Percentiles rank a stretch among this genome's conserved stretches.
These are phyloP conservation scores for Drosophila falleni DNA, from an alignment of 2,888 invertebrate genomes.

Conservation along the genomic window DNA sequence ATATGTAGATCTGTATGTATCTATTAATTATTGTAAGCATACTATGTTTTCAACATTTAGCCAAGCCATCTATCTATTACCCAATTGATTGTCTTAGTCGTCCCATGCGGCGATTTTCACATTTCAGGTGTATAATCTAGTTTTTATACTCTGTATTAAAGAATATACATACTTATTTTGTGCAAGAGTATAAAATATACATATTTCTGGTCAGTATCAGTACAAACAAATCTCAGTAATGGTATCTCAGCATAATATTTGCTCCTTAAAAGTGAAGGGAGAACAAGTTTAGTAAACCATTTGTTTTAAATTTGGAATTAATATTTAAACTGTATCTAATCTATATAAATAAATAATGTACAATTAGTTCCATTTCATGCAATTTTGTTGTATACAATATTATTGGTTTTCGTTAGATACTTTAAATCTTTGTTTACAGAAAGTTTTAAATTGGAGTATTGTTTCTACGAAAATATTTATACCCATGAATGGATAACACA, in stretches of 20 bases:
- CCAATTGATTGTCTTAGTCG: constrained; percentile 12
- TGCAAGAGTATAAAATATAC: too few relatives aligned
- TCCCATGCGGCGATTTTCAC: constrained; percentile 44
- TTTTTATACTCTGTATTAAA: constrained; percentile 16
- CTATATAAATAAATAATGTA: background rate
- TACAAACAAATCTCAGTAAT: background rate
- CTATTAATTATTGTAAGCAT: constrained; percentile 77
- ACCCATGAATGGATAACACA: constrained; percentile 24
- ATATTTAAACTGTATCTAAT: background rate
- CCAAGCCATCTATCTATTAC: constrained; percentile 44
- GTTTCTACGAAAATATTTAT: constrained; percentile 18
- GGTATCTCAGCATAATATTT: too few relatives aligned
- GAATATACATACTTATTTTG: background rate
- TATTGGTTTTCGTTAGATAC: background rate
- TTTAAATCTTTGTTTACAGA: constrained; percentile 1
- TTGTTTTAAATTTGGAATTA: too few relatives aligned
- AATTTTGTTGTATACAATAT: constrained; percentile 1
- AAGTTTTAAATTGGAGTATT: background rate
- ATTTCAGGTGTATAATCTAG: constrained; percentile 67
- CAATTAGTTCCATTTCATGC: background rate
- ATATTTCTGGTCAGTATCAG: too few relatives aligned
- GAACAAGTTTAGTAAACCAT: too few relatives aligned
- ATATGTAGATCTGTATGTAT: constrained; percentile 12
- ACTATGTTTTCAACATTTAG: constrained; percentile 66
- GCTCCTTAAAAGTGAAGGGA: too few relatives aligned